phyloP scores from a whole-genome alignment of 1,140 invertebrate genomes.

The Zaprionus inermis region DNA sequence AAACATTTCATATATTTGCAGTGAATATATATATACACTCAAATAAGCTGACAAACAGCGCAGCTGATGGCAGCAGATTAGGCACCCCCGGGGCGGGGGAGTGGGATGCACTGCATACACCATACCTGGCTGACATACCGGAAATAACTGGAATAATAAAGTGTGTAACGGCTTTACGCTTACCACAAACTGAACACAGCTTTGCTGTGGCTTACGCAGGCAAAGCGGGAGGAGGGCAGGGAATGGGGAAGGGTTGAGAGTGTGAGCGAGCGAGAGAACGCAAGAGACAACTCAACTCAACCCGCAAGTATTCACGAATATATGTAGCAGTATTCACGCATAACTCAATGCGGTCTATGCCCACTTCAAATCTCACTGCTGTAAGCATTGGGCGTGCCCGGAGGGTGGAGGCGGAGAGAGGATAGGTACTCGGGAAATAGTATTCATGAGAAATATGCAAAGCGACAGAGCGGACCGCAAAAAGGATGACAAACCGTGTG shows the following conservation, averaged over 20 bases:
- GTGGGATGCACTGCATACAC: constrained; percentile 16
- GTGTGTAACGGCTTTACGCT: constrained; percentile 33
- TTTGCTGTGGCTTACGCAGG: constrained; percentile 31
- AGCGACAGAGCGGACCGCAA: constrained; percentile 31
- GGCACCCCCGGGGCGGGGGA: neutral
- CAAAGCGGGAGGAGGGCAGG: neutral
- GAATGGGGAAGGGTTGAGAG: neutral
- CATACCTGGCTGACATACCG: constrained; percentile 16
- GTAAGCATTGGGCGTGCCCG: neutral
- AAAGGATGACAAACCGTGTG: constrained; percentile 70
- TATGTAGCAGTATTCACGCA: constrained; percentile 25
- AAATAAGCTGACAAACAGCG: constrained; percentile 1
- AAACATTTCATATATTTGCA: neutral
- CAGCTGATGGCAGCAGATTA: constrained; percentile 9
- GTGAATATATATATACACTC: neutral
- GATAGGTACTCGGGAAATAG: constrained; percentile 30
- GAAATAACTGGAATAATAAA: constrained; percentile 31
- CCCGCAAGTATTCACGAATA: constrained; percentile 29
- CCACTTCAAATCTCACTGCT: constrained; percentile 2
- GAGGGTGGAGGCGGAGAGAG: too few species aligned
- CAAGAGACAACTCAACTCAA: constrained; percentile 55
- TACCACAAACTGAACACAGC: constrained; percentile 41
- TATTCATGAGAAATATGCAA: constrained; percentile 67
- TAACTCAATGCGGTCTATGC: constrained; percentile 31
- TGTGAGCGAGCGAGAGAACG: neutral